Conservation (phyloP, 2,797 vertebrate species). For the Numenius phaeopus region DNA sequence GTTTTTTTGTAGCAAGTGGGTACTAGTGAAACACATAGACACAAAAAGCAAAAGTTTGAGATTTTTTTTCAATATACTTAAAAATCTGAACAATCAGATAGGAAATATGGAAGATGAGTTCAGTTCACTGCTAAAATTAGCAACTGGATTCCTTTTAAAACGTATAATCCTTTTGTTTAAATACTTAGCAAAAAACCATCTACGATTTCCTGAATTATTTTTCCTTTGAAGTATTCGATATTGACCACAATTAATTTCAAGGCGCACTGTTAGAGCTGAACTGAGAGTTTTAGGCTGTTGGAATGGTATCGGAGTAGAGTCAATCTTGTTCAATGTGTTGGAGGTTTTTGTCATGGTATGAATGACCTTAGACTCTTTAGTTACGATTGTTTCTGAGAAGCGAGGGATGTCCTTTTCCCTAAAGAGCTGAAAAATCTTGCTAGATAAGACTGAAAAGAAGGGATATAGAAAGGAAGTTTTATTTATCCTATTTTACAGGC, state of each 20-base stretch:
- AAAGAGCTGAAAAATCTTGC: neutral
- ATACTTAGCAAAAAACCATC: neutral
- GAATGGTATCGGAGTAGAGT: neutral
- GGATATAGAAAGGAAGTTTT: neutral
- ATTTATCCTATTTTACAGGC: slow-evolving; percentile 21
- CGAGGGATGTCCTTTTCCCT: neutral
- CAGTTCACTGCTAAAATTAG: neutral
- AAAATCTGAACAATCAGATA: neutral
- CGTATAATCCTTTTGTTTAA: neutral
- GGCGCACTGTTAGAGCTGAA: neutral
- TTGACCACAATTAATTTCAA: neutral
- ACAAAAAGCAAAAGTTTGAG: neutral
- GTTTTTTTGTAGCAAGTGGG: neutral
- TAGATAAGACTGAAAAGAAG: slow-evolving; percentile 18
- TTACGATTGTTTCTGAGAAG: neutral
- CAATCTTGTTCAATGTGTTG: neutral
- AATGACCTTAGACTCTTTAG: neutral
- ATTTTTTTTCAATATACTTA: neutral
- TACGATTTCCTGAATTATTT: neutral
- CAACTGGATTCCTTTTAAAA: neutral
- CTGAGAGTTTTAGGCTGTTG: neutral
- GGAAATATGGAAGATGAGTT: neutral
- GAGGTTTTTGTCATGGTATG: neutral
- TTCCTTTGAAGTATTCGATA: neutral
- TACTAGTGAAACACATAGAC: neutral